Evolutionary conservation across 2,797 vertebrate species (phyloP), one percentile per base, ranked within the genome.

Genomic region (Graptemys geographica): DNA sequence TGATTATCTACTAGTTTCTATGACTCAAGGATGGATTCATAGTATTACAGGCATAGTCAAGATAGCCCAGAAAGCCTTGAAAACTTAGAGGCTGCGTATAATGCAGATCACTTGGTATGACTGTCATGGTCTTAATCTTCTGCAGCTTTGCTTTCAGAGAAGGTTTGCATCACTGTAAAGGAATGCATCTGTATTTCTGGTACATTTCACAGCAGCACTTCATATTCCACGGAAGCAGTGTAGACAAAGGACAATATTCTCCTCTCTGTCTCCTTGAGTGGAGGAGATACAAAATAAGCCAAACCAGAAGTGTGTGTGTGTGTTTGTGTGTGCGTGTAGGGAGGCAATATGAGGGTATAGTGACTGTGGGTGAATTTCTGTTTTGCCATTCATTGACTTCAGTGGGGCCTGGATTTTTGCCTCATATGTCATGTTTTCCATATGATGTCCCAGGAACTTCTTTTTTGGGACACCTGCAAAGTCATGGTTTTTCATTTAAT

Each of bases 1-100:
- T 31, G 27, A 37, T 91, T 79, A 69, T 88, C 23, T 88, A 21
- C 41, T 41, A 80, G 31, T 89, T 94, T 89, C 84, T 82, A 90
- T 87, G 82, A 94, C 49, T 9, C 0, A 0, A 21, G 0, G 4
- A 49, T 53, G 49, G 53, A 81, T 27, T 53, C 49, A 76, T 0
- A 2, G 62, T 79, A 74, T 21, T 53, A 25, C 53, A 25, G 59
- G 10, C 74, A 87, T 55, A 12, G 5, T 25, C 59, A 27, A 12
- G 16, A 52, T 53, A 79, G 65, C 15, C 3, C 6, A 52, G 83
- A 89, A 51, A 37, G 44, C 33, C 92, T 16, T 87, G 86, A 69
- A 90, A 84, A 37, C 28, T 31, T 19, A 78, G 69, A 88, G 87
- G 23, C 53, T 95, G 79, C 37, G 47, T 88, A 83, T 33, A 83